These are phyloP conservation scores for Aricia artaxerxes DNA, from an alignment of 2,888 invertebrate genomes.

Conservation along the genomic window DNA sequence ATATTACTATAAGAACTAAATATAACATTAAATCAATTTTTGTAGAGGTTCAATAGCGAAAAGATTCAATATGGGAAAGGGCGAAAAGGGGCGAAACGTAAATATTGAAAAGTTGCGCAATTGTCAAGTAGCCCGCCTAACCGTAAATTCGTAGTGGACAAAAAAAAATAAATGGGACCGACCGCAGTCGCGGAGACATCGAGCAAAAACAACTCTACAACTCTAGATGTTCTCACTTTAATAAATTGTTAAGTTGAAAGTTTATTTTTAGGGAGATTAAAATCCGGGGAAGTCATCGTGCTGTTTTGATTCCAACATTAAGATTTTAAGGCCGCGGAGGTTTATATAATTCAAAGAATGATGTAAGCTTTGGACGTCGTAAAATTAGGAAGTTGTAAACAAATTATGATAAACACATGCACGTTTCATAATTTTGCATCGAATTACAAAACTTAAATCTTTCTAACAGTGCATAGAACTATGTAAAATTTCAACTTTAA, in stretches of 20 bases:
- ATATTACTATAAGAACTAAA: neutral
- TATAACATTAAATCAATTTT: neutral
- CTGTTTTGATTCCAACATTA: neutral
- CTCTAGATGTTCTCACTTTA: constrained; percentile 57
- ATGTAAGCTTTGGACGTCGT: neutral
- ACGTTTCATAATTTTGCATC: neutral
- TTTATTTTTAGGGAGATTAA: constrained; percentile 31
- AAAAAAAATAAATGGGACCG: constrained; percentile 73
- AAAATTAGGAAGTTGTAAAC: neutral
- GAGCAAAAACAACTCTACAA: constrained; percentile 71
- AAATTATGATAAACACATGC: neutral
- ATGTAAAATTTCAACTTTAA: neutral
- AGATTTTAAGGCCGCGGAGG: neutral
- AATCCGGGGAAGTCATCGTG: neutral
- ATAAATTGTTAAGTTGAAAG: constrained; percentile 65
- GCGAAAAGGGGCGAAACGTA: constrained; percentile 57
- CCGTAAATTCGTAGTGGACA: constrained; percentile 79
- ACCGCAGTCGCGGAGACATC: constrained; percentile 52
- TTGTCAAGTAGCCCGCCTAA: constrained; percentile 73
- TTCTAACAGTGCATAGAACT: neutral
- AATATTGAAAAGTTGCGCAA: constrained; percentile 81
- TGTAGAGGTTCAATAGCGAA: constrained; percentile 53
- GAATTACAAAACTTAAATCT: neutral
- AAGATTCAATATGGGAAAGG: constrained; percentile 74
- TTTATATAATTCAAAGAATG: neutral